phyloP scores from a whole-genome alignment of 1,140 invertebrate genomes.

The Aricia agestis region DNA sequence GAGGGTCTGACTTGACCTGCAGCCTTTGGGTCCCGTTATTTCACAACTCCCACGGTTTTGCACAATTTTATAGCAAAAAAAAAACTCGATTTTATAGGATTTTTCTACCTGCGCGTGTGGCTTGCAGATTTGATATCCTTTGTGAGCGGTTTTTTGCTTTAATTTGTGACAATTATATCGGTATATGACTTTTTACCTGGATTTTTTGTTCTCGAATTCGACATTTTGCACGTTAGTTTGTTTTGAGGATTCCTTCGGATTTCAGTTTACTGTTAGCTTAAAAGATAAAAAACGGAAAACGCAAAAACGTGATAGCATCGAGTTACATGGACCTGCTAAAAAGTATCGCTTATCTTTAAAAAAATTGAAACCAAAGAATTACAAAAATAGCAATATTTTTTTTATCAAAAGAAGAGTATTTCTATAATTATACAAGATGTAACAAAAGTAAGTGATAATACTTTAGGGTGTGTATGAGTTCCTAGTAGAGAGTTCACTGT shows the following conservation, averaged over 20 bases:
- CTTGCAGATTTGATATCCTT: slow-evolving; percentile 76
- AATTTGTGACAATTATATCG: slow-evolving; percentile 76
- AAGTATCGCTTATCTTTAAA: neutral
- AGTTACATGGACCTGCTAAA: neutral
- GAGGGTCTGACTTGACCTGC: slow-evolving; percentile 32
- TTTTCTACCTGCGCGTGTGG: slow-evolving; percentile 73
- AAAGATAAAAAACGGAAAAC: slow-evolving; percentile 30
- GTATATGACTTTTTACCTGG: slow-evolving; percentile 75
- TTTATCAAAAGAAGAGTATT: too few species aligned
- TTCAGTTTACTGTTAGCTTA: slow-evolving; percentile 49
- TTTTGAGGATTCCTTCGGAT: slow-evolving; percentile 44
- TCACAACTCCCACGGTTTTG: slow-evolving; percentile 67
- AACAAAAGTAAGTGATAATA: too few species aligned
- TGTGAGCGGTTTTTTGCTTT: slow-evolving; percentile 70
- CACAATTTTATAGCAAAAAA: slow-evolving; percentile 64
- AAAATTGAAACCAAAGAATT: too few species aligned
- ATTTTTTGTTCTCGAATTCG: slow-evolving; percentile 49
- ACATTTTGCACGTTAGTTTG: slow-evolving; percentile 64
- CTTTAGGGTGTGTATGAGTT: too few species aligned
- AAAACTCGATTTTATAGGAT: slow-evolving; percentile 61
- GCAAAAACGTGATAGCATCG: neutral
- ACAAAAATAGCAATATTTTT: too few species aligned
- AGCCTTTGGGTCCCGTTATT: slow-evolving; percentile 62
- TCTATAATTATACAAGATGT: too few species aligned
- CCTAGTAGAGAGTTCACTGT: too few species aligned